These are phyloP conservation scores for Ctenodactylus gundi DNA, from an alignment of 2,113 vertebrate species.

Conservation along the genomic window DNA sequence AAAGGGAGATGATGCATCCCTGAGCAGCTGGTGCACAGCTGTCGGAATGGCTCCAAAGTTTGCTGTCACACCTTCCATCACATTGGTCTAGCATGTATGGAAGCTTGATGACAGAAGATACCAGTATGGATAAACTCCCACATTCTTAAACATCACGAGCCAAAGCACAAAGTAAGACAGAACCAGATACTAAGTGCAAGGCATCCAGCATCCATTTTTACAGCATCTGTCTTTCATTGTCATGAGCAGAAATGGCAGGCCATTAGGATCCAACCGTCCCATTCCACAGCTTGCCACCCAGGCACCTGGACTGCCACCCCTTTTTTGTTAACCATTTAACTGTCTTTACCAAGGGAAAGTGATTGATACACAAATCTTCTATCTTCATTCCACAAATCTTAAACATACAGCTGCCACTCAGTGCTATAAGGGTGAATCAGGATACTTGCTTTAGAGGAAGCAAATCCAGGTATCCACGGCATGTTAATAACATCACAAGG, in stretches of 20 bases:
- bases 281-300: not conserved
- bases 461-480: not conserved
- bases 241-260: not conserved
- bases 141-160: not conserved
- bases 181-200: not conserved
- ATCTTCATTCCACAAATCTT: not conserved
- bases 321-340: not conserved
- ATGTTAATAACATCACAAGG: not conserved
- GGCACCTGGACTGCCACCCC: not conserved
- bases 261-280: not conserved
- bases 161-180: not conserved
- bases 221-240: not conserved
- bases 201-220: not conserved
- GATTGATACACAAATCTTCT: not conserved
- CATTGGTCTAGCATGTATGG: not conserved
- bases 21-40: not conserved
- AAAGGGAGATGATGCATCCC: not conserved
- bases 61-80: not conserved
- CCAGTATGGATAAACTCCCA: not conserved
- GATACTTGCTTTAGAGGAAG: not conserved
- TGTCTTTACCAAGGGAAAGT: not conserved
- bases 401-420: not conserved
- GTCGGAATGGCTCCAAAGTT: not conserved
- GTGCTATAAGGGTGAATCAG: not conserved
- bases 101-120: not conserved